Evolutionary conservation across 2,888 invertebrate species (phyloP).

Genomic region (Baccha elongata): DNA sequence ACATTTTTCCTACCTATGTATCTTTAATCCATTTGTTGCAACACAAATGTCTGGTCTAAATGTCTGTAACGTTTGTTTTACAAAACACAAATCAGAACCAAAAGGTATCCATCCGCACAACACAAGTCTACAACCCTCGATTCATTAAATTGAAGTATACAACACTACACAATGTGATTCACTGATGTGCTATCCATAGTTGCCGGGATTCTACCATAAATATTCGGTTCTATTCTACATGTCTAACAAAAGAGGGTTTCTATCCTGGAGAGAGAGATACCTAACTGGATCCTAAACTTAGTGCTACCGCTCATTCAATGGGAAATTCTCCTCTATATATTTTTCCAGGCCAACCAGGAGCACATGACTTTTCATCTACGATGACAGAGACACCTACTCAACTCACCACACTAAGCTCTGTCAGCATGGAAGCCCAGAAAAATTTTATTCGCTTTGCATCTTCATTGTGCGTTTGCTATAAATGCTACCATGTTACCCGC

Average conservation of each 20-base stretch:
- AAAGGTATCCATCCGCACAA: constrained; percentile 1
- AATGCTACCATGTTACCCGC: constrained; percentile 9
- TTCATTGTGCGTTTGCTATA: constrained; percentile 12
- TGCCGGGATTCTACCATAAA: constrained; percentile 60
- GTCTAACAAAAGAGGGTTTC: constrained; percentile 21
- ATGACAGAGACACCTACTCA: constrained; percentile 14
- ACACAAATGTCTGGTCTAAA: too few species aligned
- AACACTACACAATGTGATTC: constrained; percentile 16
- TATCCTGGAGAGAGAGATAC: constrained; percentile 33
- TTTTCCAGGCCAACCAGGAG: constrained; percentile 1
- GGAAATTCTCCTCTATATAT: constrained; percentile 28
- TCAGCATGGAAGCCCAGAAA: constrained; percentile 37
- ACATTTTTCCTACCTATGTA: too few species aligned
- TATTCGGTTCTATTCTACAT: constrained; percentile 50
- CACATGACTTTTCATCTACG: constrained; percentile 27
- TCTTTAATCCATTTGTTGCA: too few species aligned
- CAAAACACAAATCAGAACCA: constrained; percentile 25
- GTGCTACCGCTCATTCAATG: constrained; percentile 16
- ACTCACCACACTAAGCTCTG: constrained; percentile 26
- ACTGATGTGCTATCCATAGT: constrained; percentile 53
- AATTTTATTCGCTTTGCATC: constrained; percentile 47
- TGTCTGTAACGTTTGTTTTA: too few species aligned
- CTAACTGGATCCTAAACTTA: not conserved
- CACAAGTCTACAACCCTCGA: constrained; percentile 37
- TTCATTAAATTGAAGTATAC: constrained; percentile 50